A percentile compares a stretch with the other conserved stretches of the same genome.
These are phyloP conservation scores for Campoletis raptor DNA, from an alignment of 2,888 invertebrate species.

Conservation along the genomic window DNA sequence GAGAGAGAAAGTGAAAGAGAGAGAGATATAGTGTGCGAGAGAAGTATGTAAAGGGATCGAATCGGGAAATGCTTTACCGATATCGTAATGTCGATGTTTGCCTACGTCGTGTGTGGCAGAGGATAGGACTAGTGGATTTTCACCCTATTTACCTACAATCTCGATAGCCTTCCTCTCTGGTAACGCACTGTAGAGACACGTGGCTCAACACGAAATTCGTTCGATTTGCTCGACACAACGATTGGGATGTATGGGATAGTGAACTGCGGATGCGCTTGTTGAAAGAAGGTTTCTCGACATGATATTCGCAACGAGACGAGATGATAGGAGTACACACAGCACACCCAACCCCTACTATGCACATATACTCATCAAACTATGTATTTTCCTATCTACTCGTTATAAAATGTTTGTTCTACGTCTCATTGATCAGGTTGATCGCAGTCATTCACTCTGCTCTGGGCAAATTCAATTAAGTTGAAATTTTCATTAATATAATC, in stretches of 20 bases:
- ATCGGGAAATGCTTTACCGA: slow-evolving; percentile 48
- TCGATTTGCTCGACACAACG: slow-evolving; percentile 61
- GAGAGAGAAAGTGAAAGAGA: slow-evolving; percentile 6
- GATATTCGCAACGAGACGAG: slow-evolving; percentile 47
- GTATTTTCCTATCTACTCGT: slow-evolving; percentile 30
- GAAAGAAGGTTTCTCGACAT: slow-evolving; percentile 16
- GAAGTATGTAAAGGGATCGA: slow-evolving; percentile 16
- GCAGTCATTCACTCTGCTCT: not conserved
- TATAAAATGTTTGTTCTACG: slow-evolving; percentile 37
- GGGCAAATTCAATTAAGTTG: not conserved
- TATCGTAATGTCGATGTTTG: slow-evolving; percentile 60
- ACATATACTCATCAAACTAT: slow-evolving; percentile 3
- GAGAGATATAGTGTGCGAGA: not conserved
- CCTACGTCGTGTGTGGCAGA: slow-evolving; percentile 50
- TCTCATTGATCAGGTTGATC: slow-evolving; percentile 18
- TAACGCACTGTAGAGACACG: slow-evolving; percentile 19
- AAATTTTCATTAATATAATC: slow-evolving; percentile 20
- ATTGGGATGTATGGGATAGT: slow-evolving; percentile 21
- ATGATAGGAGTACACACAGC: slow-evolving; percentile 27
- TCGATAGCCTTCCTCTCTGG: slow-evolving; percentile 25
- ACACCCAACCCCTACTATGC: slow-evolving; percentile 7
- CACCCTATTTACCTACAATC: slow-evolving; percentile 65
- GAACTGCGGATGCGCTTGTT: slow-evolving; percentile 32
- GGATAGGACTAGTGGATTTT: slow-evolving; percentile 60
- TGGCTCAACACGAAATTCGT: slow-evolving; percentile 53